phyloP scores from a whole-genome alignment of 2,113 vertebrate species.

The Quiscalus mexicanus region DNA sequence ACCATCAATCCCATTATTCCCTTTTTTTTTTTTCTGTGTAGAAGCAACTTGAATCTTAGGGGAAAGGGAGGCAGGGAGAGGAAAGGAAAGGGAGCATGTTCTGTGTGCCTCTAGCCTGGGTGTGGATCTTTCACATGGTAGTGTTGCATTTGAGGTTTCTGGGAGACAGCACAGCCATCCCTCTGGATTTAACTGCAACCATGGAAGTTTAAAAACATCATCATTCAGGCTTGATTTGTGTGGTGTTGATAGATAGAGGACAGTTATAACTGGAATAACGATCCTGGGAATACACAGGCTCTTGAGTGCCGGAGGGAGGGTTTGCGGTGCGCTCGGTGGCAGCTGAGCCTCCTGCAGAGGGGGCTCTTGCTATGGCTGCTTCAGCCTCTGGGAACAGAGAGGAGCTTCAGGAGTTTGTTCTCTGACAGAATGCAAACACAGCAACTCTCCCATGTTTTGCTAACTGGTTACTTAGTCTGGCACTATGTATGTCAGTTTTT shows the following conservation, averaged over 20 bases:
- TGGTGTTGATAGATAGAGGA: neutral
- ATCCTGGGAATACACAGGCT: rapidly evolving
- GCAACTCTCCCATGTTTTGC: neutral
- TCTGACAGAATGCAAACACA: neutral
- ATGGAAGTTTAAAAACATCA: neutral
- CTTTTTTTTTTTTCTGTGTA: neutral
- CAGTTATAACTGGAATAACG: neutral
- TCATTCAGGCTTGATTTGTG: neutral
- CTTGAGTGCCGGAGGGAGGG: neutral
- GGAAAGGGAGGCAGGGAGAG: neutral
- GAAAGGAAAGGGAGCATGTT: neutral
- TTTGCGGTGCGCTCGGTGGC: rapidly evolving
- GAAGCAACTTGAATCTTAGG: neutral
- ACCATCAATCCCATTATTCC: neutral
- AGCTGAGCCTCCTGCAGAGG: neutral
- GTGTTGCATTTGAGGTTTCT: neutral
- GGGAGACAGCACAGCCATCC: rapidly evolving
- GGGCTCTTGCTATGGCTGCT: neutral
- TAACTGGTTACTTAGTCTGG: neutral
- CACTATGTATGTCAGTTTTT: rapidly evolving
- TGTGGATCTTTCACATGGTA: neutral
- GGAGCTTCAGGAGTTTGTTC: neutral
- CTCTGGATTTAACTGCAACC: neutral
- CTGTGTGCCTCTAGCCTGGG: neutral
- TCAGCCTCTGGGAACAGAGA: neutral